phyloP scores from a whole-genome alignment of 2,888 invertebrate genomes.

The Incurvaria masculella region DNA sequence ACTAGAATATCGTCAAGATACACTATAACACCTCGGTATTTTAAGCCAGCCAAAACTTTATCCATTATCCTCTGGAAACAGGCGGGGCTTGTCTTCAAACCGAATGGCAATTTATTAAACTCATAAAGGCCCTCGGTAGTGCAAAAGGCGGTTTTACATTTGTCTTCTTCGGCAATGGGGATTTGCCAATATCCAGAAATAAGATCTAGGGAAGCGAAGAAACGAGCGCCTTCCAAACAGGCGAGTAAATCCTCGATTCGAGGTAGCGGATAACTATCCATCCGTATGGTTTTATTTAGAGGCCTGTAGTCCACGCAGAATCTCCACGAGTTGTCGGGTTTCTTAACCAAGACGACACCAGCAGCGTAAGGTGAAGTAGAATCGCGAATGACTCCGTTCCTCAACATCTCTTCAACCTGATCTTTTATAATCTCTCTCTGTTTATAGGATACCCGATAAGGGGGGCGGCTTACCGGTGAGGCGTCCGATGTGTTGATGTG shows the following conservation, averaged over 20 bases:
- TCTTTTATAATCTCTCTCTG: background rate
- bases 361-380: background rate
- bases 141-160: conserved; percentile 14
- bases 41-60: background rate
- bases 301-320: conserved; percentile 13
- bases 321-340: conserved; percentile 9
- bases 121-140: conserved; percentile 14
- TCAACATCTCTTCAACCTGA: background rate
- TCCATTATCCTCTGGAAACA: conserved; percentile 8
- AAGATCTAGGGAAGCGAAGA: conserved; percentile 22
- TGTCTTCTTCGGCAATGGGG: conserved; percentile 8
- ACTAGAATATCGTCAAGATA: background rate
- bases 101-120: conserved; percentile 18
- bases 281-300: conserved; percentile 14
- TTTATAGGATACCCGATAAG: background rate
- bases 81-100: conserved; percentile 15
- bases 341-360: conserved; percentile 4
- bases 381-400: conserved; percentile 1
- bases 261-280: conserved; percentile 21
- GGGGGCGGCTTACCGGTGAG: background rate
- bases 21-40: background rate
- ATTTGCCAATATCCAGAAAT: conserved; percentile 23
- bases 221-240: conserved; percentile 10
- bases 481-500: too few relatives aligned
- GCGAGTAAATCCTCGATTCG: conserved; percentile 22